phyloP scores from a whole-genome alignment of 2,888 invertebrate genomes.

The Ephialtes manifestator region DNA sequence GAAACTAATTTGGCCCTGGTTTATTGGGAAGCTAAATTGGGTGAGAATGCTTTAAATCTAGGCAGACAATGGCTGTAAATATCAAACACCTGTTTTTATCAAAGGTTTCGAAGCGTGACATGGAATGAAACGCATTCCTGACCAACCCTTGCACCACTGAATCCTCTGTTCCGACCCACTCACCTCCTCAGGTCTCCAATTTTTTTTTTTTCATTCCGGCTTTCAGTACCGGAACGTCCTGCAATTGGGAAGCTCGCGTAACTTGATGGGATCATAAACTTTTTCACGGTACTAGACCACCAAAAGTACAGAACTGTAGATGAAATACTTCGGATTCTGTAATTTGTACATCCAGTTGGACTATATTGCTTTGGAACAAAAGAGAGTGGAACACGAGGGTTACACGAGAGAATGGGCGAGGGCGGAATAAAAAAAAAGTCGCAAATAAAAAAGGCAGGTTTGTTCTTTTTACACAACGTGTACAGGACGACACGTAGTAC shows the following conservation, averaged over 20 bases:
- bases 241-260: slow-evolving; percentile 42
- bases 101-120: no score
- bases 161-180: not conserved
- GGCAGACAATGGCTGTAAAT: no score
- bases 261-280: slow-evolving; percentile 51
- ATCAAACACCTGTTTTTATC: no score
- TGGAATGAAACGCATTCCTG: not conserved
- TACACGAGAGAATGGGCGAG: slow-evolving; percentile 27
- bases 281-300: not conserved
- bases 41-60: no score
- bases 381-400: slow-evolving; percentile 4
- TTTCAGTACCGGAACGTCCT: not conserved
- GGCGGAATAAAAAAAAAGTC: slow-evolving; percentile 14
- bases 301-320: not conserved
- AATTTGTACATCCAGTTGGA: slow-evolving; percentile 25
- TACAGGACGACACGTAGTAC: slow-evolving; percentile 28
- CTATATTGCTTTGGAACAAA: slow-evolving; percentile 38
- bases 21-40: no score
- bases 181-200: not conserved
- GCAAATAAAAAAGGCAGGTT: slow-evolving; percentile 26
- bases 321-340: slow-evolving; percentile 26
- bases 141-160: not conserved
- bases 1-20: no score
- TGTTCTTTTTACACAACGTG: slow-evolving; percentile 28
- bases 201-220: not conserved